These are phyloP conservation scores for Simalia tracyae DNA, from an alignment of 2,797 vertebrate genomes.

Conservation along the genomic window DNA sequence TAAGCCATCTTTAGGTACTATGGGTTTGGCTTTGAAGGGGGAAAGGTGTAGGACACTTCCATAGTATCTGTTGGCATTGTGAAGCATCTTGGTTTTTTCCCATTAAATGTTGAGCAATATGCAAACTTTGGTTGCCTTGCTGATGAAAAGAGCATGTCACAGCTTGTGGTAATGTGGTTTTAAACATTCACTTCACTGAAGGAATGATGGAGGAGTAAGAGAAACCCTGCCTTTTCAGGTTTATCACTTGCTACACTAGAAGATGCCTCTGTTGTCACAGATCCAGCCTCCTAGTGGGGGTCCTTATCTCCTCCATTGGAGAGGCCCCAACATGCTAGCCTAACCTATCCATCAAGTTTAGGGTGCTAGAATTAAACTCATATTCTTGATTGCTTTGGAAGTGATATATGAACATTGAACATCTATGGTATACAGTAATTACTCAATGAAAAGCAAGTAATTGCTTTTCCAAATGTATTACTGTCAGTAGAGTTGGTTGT, in stretches of 20 bases:
- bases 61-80: neutral
- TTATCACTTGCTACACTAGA: neutral
- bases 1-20: neutral
- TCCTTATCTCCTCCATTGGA: neutral
- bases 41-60: neutral
- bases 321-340: neutral
- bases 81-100: neutral
- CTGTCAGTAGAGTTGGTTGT: neutral
- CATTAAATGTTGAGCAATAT: neutral
- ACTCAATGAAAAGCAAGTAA: conserved; percentile 3
- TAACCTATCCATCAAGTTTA: neutral
- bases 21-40: neutral
- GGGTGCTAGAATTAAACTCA: neutral
- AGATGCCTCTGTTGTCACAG: neutral
- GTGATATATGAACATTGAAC: neutral
- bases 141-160: neutral
- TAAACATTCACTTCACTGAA: neutral
- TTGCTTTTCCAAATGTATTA: conserved; percentile 20
- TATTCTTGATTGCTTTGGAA: neutral
- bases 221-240: neutral
- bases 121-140: neutral
- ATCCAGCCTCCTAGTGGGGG: neutral
- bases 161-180: neutral
- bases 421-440: conserved; percentile 5
- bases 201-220: neutral